Conservation (phyloP, 2,888 invertebrate species). For the Hydrotaea diabolus region DNA sequence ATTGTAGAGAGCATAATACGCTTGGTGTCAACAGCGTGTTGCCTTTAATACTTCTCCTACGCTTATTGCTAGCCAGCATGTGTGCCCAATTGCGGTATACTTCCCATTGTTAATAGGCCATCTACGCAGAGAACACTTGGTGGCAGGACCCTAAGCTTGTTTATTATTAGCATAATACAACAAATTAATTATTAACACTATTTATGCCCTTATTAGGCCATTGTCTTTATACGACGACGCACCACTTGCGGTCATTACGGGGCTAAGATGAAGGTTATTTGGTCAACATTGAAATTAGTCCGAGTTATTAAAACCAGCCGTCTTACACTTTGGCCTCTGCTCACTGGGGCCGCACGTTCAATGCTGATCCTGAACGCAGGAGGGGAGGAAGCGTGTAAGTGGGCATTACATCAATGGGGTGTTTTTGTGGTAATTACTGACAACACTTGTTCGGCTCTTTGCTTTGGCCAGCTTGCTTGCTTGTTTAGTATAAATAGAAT, state of each 20-base stretch:
- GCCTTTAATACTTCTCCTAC: too few species aligned
- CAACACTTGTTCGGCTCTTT: constrained; percentile 47
- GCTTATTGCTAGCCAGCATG: not conserved
- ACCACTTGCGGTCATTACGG: constrained; percentile 39
- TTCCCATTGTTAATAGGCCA: not conserved
- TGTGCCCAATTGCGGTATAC: not conserved
- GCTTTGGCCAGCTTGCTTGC: too few species aligned
- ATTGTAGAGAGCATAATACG: too few species aligned
- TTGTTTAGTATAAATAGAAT: not conserved
- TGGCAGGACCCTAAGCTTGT: constrained; percentile 16
- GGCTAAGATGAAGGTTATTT: constrained; percentile 48
- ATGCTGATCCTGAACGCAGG: not conserved
- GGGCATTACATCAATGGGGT: constrained; percentile 11
- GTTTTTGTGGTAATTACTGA: constrained; percentile 40
- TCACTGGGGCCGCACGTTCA: not conserved
- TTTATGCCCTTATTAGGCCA: constrained; percentile 38
- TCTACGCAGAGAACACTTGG: not conserved
- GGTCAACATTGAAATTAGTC: constrained; percentile 26
- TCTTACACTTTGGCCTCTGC: constrained; percentile 9
- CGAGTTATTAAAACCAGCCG: constrained; percentile 23
- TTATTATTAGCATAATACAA: constrained; percentile 33
- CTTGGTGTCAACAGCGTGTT: too few species aligned
- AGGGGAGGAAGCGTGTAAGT: not conserved
- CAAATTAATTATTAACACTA: constrained; percentile 53
- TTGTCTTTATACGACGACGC: constrained; percentile 7